Conservation (phyloP, 1,140 invertebrate species). For the Octopus sinensis region DNA sequence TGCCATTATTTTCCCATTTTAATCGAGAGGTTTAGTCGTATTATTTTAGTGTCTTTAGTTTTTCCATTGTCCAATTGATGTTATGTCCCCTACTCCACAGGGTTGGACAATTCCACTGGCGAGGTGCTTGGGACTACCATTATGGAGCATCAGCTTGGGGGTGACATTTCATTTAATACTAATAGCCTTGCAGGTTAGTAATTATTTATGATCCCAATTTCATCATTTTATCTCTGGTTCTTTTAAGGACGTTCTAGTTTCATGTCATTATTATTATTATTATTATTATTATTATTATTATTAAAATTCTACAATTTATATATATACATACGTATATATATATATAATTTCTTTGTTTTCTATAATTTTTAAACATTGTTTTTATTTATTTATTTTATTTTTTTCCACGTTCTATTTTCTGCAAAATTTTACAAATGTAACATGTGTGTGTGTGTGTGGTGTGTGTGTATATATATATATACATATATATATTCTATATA, state of each 20-base stretch:
- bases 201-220: constrained; percentile 1
- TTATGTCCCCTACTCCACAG: constrained; percentile 10
- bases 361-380: background rate
- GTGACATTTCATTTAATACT: constrained; percentile 11
- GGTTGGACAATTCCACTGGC: constrained; percentile 9
- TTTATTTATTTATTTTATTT: background rate
- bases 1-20: background rate
- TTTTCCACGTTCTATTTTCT: background rate
- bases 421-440: background rate
- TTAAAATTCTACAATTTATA: background rate
- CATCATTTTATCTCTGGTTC: background rate
- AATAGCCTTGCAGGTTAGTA: constrained; percentile 10
- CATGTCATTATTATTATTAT: background rate
- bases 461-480: background rate
- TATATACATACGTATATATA: background rate
- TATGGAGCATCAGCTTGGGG: constrained; percentile 8
- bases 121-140: constrained; percentile 9
- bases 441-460: background rate
- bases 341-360: background rate
- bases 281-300: constrained; percentile 5
- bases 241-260: no score
- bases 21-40: background rate
- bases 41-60: background rate
- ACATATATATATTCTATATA: background rate
- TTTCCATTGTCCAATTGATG: constrained; percentile 9